These are phyloP conservation scores for Trichogramma dendrolimi DNA, from an alignment of 2,888 invertebrate genomes.

Conservation along the genomic window DNA sequence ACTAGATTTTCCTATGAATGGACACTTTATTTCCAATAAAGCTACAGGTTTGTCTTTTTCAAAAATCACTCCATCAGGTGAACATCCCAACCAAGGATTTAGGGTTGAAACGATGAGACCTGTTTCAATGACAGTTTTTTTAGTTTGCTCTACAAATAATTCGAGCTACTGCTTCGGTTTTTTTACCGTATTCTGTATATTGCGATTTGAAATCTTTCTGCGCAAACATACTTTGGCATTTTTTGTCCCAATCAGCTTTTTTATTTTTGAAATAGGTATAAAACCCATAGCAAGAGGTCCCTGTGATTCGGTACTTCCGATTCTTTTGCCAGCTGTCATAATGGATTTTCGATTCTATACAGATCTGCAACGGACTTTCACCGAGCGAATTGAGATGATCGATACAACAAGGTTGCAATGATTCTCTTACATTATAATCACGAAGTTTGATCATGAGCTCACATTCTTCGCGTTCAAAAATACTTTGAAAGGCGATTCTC, in stretches of 20 bases:
- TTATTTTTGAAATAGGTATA: constrained; percentile 32
- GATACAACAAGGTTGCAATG: constrained; percentile 22
- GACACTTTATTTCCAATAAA: constrained; percentile 36
- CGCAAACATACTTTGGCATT: constrained; percentile 21
- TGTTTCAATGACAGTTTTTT: constrained; percentile 26
- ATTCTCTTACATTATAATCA: constrained; percentile 4
- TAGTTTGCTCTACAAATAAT: constrained; percentile 23
- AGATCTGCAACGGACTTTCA: constrained; percentile 18
- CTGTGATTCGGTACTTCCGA: constrained; percentile 28
- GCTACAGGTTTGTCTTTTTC: constrained; percentile 28
- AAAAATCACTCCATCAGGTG: constrained; percentile 34
- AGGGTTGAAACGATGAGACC: constrained; percentile 29
- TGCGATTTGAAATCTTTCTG: constrained; percentile 26
- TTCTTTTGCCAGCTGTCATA: constrained; percentile 26
- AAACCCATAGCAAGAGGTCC: constrained; percentile 30
- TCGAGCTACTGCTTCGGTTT: constrained; percentile 28
- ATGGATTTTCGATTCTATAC: constrained; percentile 13
- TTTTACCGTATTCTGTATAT: constrained; percentile 29
- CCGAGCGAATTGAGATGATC: constrained; percentile 5
- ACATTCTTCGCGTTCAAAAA: constrained; percentile 13
- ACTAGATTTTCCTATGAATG: constrained; percentile 30
- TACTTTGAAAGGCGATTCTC: too few species aligned
- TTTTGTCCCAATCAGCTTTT: constrained; percentile 31
- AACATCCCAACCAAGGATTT: constrained; percentile 34
- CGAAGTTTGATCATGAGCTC: constrained; percentile 18